Evolutionary conservation across 2,888 invertebrate species (phyloP).

Genomic region (Clunio marinus): DNA sequence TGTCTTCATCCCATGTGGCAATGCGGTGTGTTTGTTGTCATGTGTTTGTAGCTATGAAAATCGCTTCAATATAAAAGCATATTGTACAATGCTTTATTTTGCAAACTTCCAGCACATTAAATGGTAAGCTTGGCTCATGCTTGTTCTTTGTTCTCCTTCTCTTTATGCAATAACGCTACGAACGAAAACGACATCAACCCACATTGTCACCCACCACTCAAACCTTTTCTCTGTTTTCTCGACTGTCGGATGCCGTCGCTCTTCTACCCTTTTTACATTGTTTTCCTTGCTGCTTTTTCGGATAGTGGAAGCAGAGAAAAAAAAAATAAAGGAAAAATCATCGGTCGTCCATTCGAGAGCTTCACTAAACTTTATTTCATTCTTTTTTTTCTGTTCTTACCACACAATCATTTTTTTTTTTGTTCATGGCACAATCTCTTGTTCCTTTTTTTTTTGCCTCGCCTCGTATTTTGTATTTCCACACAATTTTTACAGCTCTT

Average conservation of each 20-base stretch:
- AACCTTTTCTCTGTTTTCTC: neutral
- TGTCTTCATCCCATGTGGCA: neutral
- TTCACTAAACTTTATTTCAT: neutral
- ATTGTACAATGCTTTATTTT: conserved; percentile 3
- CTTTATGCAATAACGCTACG: conserved; percentile 23
- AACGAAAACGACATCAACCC: conserved; percentile 34
- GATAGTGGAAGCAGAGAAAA: neutral
- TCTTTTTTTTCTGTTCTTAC: neutral
- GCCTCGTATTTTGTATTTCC: conserved; percentile 5
- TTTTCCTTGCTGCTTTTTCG: neutral
- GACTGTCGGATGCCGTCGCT: conserved; percentile 10
- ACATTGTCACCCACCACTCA: neutral
- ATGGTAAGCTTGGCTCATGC: conserved; percentile 20
- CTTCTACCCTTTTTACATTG: conserved; percentile 6
- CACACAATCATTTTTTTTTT: conserved; percentile 8
- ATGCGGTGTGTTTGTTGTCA: conserved; percentile 7
- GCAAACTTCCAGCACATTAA: conserved; percentile 23
- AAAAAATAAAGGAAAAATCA: neutral
- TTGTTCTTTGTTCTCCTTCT: neutral
- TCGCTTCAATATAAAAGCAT: conserved; percentile 5
- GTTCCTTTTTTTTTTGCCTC: neutral
- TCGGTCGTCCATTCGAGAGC: neutral
- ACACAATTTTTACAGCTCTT: conserved; percentile 28
- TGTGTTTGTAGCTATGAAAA: conserved; percentile 13
- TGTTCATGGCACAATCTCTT: neutral